These are phyloP conservation scores for Neomonachus schauinslandi DNA, from an alignment of 2,113 vertebrate species.

Conservation along the genomic window DNA sequence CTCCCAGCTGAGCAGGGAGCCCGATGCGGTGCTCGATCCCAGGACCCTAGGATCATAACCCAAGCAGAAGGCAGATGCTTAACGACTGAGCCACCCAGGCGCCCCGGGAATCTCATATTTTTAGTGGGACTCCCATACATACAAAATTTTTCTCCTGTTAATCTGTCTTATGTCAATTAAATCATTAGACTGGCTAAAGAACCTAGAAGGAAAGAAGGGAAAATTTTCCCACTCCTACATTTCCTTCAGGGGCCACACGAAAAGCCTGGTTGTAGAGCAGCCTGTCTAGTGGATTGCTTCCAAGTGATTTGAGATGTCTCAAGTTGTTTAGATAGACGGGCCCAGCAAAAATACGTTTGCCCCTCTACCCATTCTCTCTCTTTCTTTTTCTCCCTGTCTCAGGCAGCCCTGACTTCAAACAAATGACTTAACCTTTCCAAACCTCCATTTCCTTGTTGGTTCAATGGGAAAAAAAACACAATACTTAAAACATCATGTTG, in stretches of 20 bases:
- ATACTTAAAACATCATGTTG: neutral
- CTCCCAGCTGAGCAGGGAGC: no score
- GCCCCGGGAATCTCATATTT: neutral
- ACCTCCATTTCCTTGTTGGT: neutral
- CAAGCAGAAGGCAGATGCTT: no score
- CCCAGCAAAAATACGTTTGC: neutral
- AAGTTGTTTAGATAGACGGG: neutral
- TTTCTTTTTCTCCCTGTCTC: neutral
- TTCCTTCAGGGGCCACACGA: neutral
- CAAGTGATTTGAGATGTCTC: neutral
- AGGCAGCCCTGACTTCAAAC: neutral
- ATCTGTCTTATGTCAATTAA: neutral
- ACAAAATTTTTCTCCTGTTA: neutral
- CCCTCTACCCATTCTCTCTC: neutral
- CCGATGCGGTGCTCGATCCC: no score
- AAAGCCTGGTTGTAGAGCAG: neutral
- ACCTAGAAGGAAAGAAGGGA: neutral
- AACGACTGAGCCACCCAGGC: no score
- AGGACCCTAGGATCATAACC: no score
- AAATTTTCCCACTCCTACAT: neutral
- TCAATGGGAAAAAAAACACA: neutral
- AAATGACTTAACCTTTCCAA: neutral
- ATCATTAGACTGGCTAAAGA: neutral
- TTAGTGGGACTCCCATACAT: neutral
- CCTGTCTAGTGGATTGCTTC: neutral